Base-by-base conservation (phyloP, 2,888 invertebrate species). In the Acleris laterana region DNA sequence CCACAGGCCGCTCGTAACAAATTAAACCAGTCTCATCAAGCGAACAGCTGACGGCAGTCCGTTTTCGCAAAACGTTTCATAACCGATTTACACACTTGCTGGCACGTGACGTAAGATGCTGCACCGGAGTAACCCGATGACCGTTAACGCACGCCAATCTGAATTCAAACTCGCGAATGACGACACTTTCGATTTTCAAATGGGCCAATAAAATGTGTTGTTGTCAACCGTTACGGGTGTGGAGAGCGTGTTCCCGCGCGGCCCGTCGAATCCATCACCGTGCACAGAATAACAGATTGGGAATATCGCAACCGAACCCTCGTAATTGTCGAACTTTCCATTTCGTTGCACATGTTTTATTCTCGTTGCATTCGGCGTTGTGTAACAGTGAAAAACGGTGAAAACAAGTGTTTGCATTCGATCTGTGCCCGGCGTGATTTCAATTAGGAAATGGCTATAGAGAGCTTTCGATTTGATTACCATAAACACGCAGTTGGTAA, bases 131-230 rank as follows among this genome's bases (percentile, higher is more conserved):
- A 52, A 62, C 44, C 58, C 44, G 63, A 68, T 68, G 59, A 71
- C 66, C 65, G 66, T 68, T 67, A 58, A 55, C 69, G 69, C 75
- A 74, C 77, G 73, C 76, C 79, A 75, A 78, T 82, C 75, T 74
- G 74, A 81, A 81, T 77, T 77, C 76, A 74, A 74, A 71, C 65
- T 76, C 75, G 71, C 79, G 77, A 77, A 79, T 78, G 70, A 75
- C 75, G 79, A 81, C 83, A 83, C 84, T 83, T 84, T 84, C 83
- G 74, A 78, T 84, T 83, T 82, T 80, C 75, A 76, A 82, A 78
- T 77, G 72, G 69, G 64, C 76, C 77, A 79, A 80, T 78, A 70
- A 62, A 44, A 68, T 68, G 63, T 73, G 66, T 65, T 44, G 38
- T 48, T 66, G 59, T 52, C 61, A 51, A 22, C 65, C 59, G 48